phyloP scores from a whole-genome alignment of 2,888 invertebrate species.

The Micoletzkya japonica region DNA sequence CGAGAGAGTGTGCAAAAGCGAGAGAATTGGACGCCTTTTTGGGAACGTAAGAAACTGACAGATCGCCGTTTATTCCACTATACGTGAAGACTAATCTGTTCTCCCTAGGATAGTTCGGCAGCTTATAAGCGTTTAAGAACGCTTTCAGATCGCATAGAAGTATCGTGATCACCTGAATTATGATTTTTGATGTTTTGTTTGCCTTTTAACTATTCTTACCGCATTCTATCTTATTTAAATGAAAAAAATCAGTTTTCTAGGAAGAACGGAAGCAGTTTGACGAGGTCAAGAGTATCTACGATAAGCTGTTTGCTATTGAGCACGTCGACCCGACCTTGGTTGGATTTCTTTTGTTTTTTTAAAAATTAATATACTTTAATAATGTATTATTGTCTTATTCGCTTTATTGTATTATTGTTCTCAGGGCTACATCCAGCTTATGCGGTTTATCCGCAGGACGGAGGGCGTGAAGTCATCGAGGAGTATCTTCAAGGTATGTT shows the following conservation, averaged over 20 bases:
- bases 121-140: no score
- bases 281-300: conserved; percentile 93
- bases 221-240: conserved; percentile 7
- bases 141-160: no score
- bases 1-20: no score
- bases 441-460: conserved; percentile 95
- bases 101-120: no score
- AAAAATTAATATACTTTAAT: neutral
- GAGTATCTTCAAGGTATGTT: conserved; percentile 80
- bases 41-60: no score
- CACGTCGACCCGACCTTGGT: conserved; percentile 94
- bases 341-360: conserved; percentile 16
- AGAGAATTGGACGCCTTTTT: no score
- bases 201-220: neutral
- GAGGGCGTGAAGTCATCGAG: conserved; percentile 97
- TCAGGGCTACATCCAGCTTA: conserved; percentile 93
- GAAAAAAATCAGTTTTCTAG: conserved; percentile 69
- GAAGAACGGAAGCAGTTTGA: conserved; percentile 90
- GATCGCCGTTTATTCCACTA: no score
- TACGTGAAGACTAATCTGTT: no score
- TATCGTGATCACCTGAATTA: neutral
- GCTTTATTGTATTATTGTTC: conserved; percentile 21
- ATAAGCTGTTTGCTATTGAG: conserved; percentile 82
- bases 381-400: neutral
- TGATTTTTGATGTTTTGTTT: neutral